These are phyloP conservation scores for Eciton burchellii DNA, from an alignment of 1,140 invertebrate genomes.

Conservation along the genomic window DNA sequence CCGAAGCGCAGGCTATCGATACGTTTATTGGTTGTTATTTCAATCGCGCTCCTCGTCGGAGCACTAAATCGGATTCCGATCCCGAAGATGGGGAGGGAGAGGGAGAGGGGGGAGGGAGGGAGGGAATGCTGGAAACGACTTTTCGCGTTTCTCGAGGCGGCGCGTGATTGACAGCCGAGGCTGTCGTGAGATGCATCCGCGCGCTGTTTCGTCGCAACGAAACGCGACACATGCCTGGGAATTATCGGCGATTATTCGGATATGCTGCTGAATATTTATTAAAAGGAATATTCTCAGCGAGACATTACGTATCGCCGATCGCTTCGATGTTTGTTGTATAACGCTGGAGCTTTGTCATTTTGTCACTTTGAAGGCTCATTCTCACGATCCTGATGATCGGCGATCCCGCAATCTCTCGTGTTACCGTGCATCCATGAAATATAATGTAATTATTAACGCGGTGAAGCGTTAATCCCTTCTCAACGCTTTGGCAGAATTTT, in stretches of 20 bases:
- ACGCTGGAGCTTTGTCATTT: no score
- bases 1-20: slow-evolving; percentile 62
- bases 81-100: no score
- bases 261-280: slow-evolving; percentile 38
- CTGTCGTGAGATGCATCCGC: slow-evolving; percentile 9
- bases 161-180: slow-evolving; percentile 40
- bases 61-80: slow-evolving; percentile 27
- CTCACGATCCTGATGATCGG: no score
- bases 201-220: neutral
- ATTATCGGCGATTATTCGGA: slow-evolving; percentile 32
- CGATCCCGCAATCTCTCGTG: no score
- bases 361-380: no score
- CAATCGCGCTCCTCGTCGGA: slow-evolving; percentile 46
- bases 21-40: slow-evolving; percentile 71
- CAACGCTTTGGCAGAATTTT: slow-evolving; percentile 6
- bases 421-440: no score
- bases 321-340: no score
- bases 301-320: neutral
- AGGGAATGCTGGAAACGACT: slow-evolving; percentile 54
- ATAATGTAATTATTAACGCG: slow-evolving; percentile 1
- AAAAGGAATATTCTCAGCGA: slow-evolving; percentile 1
- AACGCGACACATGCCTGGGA: neutral
- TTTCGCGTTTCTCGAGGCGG: slow-evolving; percentile 40
- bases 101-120: neutral
- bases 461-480: no score